Base-by-base conservation (phyloP, 2,888 invertebrate species). In the Diaphora mendica region DNA sequence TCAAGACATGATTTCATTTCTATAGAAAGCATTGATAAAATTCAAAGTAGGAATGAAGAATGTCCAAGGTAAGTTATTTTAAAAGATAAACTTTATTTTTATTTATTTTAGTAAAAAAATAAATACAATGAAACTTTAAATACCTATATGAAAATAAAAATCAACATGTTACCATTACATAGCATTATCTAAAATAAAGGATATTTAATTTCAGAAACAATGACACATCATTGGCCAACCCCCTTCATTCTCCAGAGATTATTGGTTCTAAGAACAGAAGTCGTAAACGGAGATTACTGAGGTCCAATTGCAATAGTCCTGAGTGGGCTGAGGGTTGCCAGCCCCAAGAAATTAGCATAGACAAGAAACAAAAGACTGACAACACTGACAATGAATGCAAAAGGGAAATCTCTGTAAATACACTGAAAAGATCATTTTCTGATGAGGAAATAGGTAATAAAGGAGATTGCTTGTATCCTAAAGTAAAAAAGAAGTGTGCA, bases 1-100 rank as follows among this genome's bases (percentile, higher is more conserved):
- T 93, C 96, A 0, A 92, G 91, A 65, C 96, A 96, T 87, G 91
- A 94, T 79, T 96, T 96, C 75, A 91, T 92, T 30, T 89, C 93
- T 2, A 92, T 96, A 67, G 91, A 94, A 81, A 91, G 91, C 75
- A 94, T 95, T 80, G 92, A 93, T 13, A 92, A 90, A 66, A 88
- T 96, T 64, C 88, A 89, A 75, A 85, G 85, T 44, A 89, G 93
- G 75, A 82, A 88, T 82, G 92, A 92, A 55, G 88, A 78, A 74
- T 67, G 81, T 44, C 85, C 85, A 82, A 93, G 93, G 95, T 94
- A 82, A 62, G 42, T 33, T 17, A 48, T 33, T 68, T 30, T 33
- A n/a, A n/a, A 62, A 68, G 44, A 30, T 44, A n/a, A n/a, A 33
- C 9, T 23, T 44, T 44, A 44, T n/a, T n/a, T n/a, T n/a, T n/a